Base-by-base conservation (phyloP, 2,113 vertebrate genomes). In the Nannospalax galili region DNA sequence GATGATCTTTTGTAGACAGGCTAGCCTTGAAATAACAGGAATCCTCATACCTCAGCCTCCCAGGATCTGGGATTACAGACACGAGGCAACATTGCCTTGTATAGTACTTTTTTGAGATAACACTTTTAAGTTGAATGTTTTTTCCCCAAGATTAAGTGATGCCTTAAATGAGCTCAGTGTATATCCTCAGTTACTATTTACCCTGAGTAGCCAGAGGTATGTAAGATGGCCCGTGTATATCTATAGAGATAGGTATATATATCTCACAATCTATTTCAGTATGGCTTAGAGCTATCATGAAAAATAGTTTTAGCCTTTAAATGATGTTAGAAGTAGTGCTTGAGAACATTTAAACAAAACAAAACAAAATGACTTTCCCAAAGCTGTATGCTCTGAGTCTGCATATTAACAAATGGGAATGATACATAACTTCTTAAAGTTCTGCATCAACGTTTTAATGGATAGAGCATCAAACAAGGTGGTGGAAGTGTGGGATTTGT, bases 401-500 rank as follows among this genome's bases (percentile, higher is more conserved):
- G 67, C 95, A 93, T 40, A 86, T 94, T 93, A n/a, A 73, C 89
- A 88, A 78, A 93, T 95, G 32, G 94, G 65, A 97, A 60, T 95
- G 79, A 94, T 91, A 88, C 1, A 4, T 94, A 92, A 95, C 87
- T 12, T 75, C 7, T 90, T 96, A 90, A n/a, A n/a, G 94, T 84
- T 96, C 40, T 97, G 73, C 96, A 96, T 92, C 79, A 95, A 52
- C 73, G 0, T 97, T 93, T 94, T 93, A 94, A 92, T 97, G 92
- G 94, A 72, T 96, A 96, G 96, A 95, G 87, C 93, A 73, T 82
- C 92, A 89, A 96, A 93, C 91, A 95, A 93, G 94, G 95, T 94
- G 91, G 67, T 95, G 79, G 72, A 95, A 95, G 80, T 87, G 37
- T 94, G 97, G 86, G 62, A 88, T 97, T 91, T 97, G 32, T 97